Percentiles rank a stretch among this genome's conserved stretches.
These are phyloP conservation scores for Lithobates sylvaticus DNA, from an alignment of 2,797 vertebrate species.

Conservation along the genomic window DNA sequence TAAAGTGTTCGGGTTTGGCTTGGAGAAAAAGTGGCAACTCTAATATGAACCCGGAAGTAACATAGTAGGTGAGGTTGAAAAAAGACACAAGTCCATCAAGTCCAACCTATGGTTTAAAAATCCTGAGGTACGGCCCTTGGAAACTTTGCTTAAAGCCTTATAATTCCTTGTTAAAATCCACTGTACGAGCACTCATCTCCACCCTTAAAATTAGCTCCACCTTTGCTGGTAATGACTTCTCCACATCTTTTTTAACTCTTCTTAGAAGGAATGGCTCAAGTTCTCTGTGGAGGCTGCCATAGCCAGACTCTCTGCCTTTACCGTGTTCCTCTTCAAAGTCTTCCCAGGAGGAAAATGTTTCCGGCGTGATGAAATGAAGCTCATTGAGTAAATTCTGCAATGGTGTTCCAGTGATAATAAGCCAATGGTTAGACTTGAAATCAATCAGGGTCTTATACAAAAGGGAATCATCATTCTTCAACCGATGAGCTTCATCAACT, in stretches of 20 bases:
- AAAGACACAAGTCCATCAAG: too few relatives aligned
- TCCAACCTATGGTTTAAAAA: too few relatives aligned
- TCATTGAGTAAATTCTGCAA: constrained; percentile 98
- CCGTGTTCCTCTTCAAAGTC: constrained; percentile 97
- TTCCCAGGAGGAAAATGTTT: constrained; percentile 98
- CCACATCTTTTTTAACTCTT: constrained; percentile 97
- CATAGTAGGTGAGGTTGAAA: too few relatives aligned
- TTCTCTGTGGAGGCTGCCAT: constrained; percentile 97
- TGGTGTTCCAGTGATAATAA: constrained; percentile 97
- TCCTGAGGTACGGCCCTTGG: too few relatives aligned
- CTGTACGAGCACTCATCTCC: constrained; percentile 98
- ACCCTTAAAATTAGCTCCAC: constrained; percentile 97
- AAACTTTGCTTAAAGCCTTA: too few relatives aligned
- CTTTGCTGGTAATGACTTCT: constrained; percentile 97
- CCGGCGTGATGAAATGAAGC: constrained; percentile 98
- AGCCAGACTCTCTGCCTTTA: constrained; percentile 95
- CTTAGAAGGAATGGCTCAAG: constrained; percentile 96
- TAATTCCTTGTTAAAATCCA: too few relatives aligned
- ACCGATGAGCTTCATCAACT: constrained; percentile 96
- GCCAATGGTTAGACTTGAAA: constrained; percentile 96
- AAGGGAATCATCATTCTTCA: constrained; percentile 98
- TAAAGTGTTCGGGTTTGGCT: too few relatives aligned
- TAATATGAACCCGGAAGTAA: too few relatives aligned
- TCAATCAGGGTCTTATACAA: constrained; percentile 98
- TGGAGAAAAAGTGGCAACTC: too few relatives aligned